These are phyloP conservation scores for Balanococcus diminutus DNA, from an alignment of 2,888 invertebrate genomes.

Conservation along the genomic window DNA sequence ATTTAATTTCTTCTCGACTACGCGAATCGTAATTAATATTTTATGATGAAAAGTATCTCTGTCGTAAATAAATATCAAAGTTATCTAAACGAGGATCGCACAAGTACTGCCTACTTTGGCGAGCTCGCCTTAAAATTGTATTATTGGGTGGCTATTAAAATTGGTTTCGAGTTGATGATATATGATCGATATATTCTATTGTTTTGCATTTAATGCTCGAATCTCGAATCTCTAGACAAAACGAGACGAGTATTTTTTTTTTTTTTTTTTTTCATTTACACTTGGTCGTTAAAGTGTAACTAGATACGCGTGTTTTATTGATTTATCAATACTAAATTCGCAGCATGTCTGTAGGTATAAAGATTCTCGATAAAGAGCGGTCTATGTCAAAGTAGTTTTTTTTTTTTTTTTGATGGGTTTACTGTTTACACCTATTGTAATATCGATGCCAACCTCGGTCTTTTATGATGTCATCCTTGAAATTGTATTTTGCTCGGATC, in stretches of 20 bases:
- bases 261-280: neutral
- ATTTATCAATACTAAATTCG: constrained; percentile 19
- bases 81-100: neutral
- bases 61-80: neutral
- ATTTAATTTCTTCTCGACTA: neutral
- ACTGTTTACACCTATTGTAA: constrained; percentile 6
- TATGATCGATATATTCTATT: constrained; percentile 12
- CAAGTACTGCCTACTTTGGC: neutral
- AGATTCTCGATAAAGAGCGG: constrained; percentile 8
- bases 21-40: neutral
- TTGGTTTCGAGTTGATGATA: neutral
- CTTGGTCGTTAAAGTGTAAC: constrained; percentile 1
- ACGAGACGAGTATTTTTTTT: neutral
- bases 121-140: neutral
- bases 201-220: neutral
- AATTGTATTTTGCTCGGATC: neutral
- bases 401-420: neutral
- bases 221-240: too few species aligned
- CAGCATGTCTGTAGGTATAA: neutral
- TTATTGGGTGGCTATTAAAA: neutral
- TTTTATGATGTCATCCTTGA: constrained; percentile 19
- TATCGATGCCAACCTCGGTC: constrained; percentile 1
- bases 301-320: constrained; percentile 28
- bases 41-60: neutral
- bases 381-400: constrained; percentile 4